Evolutionary conservation across 2,113 vertebrate species (phyloP).

Genomic region (Barnardius zonarius): DNA sequence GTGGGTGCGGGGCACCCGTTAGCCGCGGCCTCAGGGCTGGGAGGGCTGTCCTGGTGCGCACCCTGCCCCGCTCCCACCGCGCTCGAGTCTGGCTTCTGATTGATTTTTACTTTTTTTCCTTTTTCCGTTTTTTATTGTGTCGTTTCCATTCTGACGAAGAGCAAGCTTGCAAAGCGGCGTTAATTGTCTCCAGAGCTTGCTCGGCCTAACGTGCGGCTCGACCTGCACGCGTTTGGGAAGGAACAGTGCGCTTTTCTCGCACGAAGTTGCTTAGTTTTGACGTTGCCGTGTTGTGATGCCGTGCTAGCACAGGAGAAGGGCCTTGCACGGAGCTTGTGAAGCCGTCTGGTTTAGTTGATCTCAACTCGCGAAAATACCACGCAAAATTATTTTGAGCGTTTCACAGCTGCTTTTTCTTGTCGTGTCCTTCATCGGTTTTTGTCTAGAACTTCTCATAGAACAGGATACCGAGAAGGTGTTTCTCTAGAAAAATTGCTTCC

Average conservation of each 20-base stretch:
- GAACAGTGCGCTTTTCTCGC: not conserved
- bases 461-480: not conserved
- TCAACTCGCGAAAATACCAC: fast-evolving
- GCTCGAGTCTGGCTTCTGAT: not conserved
- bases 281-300: not conserved
- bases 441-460: not conserved
- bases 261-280: not conserved
- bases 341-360: fast-evolving
- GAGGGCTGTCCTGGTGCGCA: not conserved
- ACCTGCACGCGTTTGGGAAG: not conserved
- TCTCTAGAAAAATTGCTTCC: not conserved
- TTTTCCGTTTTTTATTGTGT: not conserved
- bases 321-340: not conserved
- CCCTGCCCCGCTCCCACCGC: not conserved
- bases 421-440: not conserved
- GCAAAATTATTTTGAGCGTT: not conserved
- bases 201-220: not conserved
- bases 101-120: not conserved
- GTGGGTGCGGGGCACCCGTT: not conserved
- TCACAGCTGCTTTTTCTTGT: too few relatives aligned
- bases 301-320: not conserved
- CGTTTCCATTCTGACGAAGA: not conserved
- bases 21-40: not conserved
- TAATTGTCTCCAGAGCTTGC: not conserved
- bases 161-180: not conserved